These are phyloP conservation scores for Philereme vetulata DNA, from an alignment of 2,888 invertebrate species.

Conservation along the genomic window DNA sequence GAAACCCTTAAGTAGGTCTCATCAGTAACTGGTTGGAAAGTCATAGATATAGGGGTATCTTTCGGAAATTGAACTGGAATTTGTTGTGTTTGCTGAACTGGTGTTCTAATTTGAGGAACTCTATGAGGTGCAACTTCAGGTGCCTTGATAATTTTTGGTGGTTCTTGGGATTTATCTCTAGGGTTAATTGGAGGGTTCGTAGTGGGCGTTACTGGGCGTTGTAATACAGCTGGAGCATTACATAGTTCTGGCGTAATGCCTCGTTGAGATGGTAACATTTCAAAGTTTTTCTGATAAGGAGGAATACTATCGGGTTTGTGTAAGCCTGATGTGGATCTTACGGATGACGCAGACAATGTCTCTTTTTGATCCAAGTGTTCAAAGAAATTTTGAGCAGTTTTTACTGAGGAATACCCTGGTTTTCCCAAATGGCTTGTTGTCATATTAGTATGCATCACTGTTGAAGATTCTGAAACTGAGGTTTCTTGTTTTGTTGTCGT, in stretches of 20 bases:
- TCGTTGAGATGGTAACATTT: constrained; percentile 83
- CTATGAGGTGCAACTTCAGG: constrained; percentile 43
- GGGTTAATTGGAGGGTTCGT: constrained; percentile 68
- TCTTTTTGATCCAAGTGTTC: constrained; percentile 73
- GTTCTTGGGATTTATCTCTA: constrained; percentile 63
- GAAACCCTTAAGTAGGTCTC: constrained; percentile 81
- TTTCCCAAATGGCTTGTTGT: constrained; percentile 51
- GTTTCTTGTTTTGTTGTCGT: constrained; percentile 58
- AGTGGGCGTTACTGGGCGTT: constrained; percentile 69
- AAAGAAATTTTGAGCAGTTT: constrained; percentile 70
- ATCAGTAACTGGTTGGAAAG: constrained; percentile 86
- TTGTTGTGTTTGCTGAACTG: constrained; percentile 44
- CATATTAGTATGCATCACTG: constrained; percentile 54
- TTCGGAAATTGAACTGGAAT: constrained; percentile 71
- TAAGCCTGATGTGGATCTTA: constrained; percentile 78
- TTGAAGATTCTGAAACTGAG: constrained; percentile 57
- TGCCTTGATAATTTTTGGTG: constrained; percentile 46
- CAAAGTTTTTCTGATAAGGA: constrained; percentile 86
- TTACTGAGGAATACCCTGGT: constrained; percentile 66
- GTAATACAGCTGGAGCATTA: constrained; percentile 68
- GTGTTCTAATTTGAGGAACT: constrained; percentile 48
- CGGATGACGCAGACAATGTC: constrained; percentile 59
- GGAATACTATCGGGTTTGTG: constrained; percentile 86
- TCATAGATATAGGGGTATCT: constrained; percentile 82
- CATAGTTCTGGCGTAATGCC: constrained; percentile 82